A percentile compares a stretch with the other conserved stretches of the same genome.
phyloP scores from a whole-genome alignment of 2,113 vertebrate genomes.

The Cyanoliseus patagonus region DNA sequence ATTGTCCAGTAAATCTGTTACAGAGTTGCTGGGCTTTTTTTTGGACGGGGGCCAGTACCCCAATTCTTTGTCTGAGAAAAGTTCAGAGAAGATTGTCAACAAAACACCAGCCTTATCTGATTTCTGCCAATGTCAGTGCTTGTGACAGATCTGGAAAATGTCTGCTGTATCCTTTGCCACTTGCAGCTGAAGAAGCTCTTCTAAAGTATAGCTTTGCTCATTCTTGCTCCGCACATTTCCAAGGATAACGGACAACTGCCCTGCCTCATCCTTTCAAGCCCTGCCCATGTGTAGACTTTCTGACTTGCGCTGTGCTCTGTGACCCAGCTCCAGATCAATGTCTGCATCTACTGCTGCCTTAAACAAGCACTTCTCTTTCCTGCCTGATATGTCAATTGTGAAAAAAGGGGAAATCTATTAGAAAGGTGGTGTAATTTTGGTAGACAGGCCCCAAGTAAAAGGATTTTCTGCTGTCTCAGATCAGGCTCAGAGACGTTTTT shows the following conservation, averaged over 20 bases:
- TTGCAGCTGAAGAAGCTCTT: background rate
- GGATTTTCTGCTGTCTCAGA: background rate
- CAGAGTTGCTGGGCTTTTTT: background rate
- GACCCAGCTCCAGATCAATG: background rate
- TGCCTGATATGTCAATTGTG: background rate
- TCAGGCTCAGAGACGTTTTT: background rate
- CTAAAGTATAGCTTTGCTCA: background rate
- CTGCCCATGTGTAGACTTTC: background rate
- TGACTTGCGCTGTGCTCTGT: background rate
- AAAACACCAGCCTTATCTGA: background rate
- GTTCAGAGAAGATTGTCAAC: background rate
- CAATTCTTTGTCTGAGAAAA: background rate
- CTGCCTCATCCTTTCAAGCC: background rate
- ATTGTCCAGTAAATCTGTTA: background rate
- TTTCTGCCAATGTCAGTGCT: background rate
- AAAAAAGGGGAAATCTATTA: background rate
- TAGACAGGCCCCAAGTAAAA: background rate
- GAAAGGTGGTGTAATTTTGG: background rate
- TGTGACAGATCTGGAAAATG: background rate
- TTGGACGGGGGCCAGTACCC: rapidly evolving
- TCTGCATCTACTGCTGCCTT: background rate
- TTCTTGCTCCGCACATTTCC: background rate
- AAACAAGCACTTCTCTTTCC: background rate
- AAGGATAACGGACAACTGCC: rapidly evolving
- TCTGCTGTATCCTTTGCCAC: background rate